phyloP scores from a whole-genome alignment of 2,888 invertebrate genomes.

The Amblyjoppa proteus region DNA sequence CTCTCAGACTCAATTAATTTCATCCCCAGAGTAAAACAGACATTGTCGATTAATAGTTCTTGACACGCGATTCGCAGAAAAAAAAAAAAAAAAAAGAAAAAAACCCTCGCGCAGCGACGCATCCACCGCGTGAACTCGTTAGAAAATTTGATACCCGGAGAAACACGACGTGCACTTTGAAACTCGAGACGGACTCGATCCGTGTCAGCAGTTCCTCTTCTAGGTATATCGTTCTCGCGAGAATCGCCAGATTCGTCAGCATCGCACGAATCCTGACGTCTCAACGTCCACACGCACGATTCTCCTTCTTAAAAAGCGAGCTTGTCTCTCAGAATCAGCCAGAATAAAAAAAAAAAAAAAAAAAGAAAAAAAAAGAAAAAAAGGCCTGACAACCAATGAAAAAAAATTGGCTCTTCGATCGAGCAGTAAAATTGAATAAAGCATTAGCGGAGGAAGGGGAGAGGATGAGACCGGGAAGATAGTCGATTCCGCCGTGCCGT shows the following conservation, averaged over 20 bases:
- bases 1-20: too few relatives aligned
- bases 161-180: slow-evolving; percentile 69
- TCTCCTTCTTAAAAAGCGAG: neutral
- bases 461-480: slow-evolving; percentile 16
- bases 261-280: slow-evolving; percentile 62
- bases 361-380: too few relatives aligned
- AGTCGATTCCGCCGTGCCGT: neutral
- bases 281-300: slow-evolving; percentile 56
- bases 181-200: slow-evolving; percentile 71
- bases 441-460: neutral
- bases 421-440: neutral
- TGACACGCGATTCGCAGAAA: too few relatives aligned
- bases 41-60: too few relatives aligned
- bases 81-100: too few relatives aligned
- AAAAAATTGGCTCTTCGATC: too few relatives aligned
- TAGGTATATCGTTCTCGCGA: slow-evolving; percentile 62
- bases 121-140: neutral
- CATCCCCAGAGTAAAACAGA: too few relatives aligned
- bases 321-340: too few relatives aligned
- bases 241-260: slow-evolving; percentile 50
- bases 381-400: too few relatives aligned
- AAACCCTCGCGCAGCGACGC: neutral
- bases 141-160: slow-evolving; percentile 1
- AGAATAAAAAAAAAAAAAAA: too few relatives aligned
- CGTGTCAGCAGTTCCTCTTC: slow-evolving; percentile 55